Percentiles rank a stretch among this genome's conserved stretches.
Evolutionary conservation across 2,797 vertebrate species (phyloP).

Genomic region (Chelon labrosus): DNA sequence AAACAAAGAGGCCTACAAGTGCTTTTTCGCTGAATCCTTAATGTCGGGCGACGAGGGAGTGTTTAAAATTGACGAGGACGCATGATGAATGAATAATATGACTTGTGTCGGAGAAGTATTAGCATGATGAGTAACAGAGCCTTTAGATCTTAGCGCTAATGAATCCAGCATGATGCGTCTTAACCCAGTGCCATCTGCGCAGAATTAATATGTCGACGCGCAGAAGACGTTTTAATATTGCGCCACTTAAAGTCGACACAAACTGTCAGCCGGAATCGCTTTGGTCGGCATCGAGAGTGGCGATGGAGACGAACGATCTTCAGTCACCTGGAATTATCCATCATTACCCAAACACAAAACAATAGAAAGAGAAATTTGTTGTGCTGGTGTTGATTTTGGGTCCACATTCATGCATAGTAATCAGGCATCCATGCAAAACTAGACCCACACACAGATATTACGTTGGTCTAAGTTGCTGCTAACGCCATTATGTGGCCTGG

Average conservation of each 20-base stretch:
- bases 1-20: slow-evolving; percentile 48
- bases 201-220: slow-evolving; percentile 34
- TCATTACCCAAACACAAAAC: slow-evolving; percentile 19
- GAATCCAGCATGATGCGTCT: slow-evolving; percentile 57
- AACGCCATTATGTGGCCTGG: slow-evolving; percentile 76
- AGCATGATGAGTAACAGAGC: slow-evolving; percentile 62
- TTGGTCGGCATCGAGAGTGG: slow-evolving; percentile 21
- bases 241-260: slow-evolving; percentile 29
- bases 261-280: slow-evolving; percentile 34
- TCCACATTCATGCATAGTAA: slow-evolving; percentile 6
- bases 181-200: slow-evolving; percentile 51
- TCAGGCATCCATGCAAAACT: slow-evolving; percentile 14
- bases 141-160: slow-evolving; percentile 61
- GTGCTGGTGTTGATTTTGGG: not conserved
- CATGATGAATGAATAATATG: slow-evolving; percentile 59
- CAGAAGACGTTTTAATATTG: slow-evolving; percentile 35
- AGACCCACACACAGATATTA: slow-evolving; percentile 36
- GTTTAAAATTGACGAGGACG: slow-evolving; percentile 43
- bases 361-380: slow-evolving; percentile 7
- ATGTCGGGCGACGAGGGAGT: slow-evolving; percentile 39
- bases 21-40: slow-evolving; percentile 46
- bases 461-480: slow-evolving; percentile 61
- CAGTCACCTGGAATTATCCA: slow-evolving; percentile 1
- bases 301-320: slow-evolving; percentile 36
- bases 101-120: slow-evolving; percentile 46